phyloP scores from a whole-genome alignment of 92 coral and sea anemone species.

The Parazoanthus darwini region DNA sequence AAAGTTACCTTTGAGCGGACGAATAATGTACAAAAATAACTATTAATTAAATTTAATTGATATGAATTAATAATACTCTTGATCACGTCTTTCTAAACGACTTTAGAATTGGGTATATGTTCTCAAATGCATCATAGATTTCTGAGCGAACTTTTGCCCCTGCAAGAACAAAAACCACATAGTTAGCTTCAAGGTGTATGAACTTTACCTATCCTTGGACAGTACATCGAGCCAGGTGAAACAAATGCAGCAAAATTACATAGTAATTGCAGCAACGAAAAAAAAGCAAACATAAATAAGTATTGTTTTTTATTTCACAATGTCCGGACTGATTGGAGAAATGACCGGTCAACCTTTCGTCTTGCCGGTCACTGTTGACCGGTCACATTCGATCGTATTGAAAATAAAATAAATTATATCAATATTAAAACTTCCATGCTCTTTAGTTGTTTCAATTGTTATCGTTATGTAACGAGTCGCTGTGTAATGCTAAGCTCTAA shows the following conservation, averaged over 20 bases:
- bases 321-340: no score
- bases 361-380: no score
- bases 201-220: not conserved
- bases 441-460: no score
- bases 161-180: conserved; percentile 33
- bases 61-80: not conserved
- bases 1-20: not conserved
- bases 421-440: no score
- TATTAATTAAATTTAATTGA: not conserved
- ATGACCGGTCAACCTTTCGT: no score
- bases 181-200: not conserved
- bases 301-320: no score
- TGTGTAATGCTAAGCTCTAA: no score
- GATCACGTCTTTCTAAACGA: conserved; percentile 93
- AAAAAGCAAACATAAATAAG: no score
- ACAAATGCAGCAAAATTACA: not conserved
- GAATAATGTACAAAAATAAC: conserved; percentile 23
- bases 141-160: conserved; percentile 98
- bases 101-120: conserved; percentile 96
- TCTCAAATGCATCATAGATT: conserved; percentile 98
- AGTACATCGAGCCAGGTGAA: not conserved
- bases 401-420: no score
- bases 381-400: no score
- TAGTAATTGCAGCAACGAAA: no score
- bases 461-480: no score